These are phyloP conservation scores for Penaeus indicus DNA, from an alignment of 1,140 invertebrate genomes.

Conservation along the genomic window DNA sequence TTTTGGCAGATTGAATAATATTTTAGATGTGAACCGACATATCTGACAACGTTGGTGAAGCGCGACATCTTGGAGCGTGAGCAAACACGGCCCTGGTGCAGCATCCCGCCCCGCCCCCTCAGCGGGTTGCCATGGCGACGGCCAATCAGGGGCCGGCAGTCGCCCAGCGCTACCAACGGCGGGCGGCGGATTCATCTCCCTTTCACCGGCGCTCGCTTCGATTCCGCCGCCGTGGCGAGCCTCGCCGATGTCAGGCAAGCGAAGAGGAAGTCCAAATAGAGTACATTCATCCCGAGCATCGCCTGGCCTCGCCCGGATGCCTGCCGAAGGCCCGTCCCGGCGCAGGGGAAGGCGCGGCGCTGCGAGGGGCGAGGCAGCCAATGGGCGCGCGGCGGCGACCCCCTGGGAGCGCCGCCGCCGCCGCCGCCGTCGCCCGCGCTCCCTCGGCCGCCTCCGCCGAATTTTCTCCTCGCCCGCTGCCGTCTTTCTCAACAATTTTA, in stretches of 20 bases:
- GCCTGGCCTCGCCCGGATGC: no score
- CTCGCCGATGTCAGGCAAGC: no score
- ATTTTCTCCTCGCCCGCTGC: neutral
- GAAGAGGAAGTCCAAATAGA: no score
- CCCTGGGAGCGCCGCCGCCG: conserved; percentile 7
- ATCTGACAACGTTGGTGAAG: conserved; percentile 20
- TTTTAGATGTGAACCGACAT: conserved; percentile 47
- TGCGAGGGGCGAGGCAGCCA: conserved; percentile 6
- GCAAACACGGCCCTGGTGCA: conserved; percentile 18
- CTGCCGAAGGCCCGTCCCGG: no score
- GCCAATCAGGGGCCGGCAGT: neutral
- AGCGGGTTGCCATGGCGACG: conserved; percentile 9
- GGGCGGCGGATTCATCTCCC: neutral
- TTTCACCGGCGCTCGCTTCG: no score
- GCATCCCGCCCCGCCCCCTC: conserved; percentile 7
- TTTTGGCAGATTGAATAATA: conserved; percentile 51
- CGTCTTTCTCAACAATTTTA: neutral
- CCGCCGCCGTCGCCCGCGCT: neutral
- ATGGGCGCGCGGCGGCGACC: neutral
- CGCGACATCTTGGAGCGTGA: conserved; percentile 45
- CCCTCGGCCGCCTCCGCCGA: neutral
- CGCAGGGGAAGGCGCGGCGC: neutral
- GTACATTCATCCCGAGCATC: no score
- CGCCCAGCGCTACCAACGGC: neutral
- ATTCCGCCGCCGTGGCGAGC: no score